These are phyloP conservation scores for Ia io DNA, from an alignment of 2,113 vertebrate species.

Conservation along the genomic window DNA sequence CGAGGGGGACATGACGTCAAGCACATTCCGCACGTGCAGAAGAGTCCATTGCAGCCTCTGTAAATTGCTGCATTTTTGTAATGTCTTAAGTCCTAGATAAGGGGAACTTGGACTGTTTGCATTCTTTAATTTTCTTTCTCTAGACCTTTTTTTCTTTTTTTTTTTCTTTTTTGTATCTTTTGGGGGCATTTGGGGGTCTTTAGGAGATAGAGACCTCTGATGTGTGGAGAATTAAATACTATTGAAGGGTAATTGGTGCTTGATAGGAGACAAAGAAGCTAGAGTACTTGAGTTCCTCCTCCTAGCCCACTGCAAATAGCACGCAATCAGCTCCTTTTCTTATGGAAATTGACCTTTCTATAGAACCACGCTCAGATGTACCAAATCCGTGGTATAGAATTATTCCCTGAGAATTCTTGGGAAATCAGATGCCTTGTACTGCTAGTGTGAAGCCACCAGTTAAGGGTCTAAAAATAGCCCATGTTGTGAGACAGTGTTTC, in stretches of 20 bases:
- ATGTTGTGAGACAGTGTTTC: neutral
- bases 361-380: neutral
- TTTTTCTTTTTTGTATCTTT: neutral
- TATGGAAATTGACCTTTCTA: slow-evolving; percentile 65
- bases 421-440: slow-evolving; percentile 12
- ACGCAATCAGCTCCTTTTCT: slow-evolving; percentile 63
- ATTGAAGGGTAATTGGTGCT: slow-evolving; percentile 66
- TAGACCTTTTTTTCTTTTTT: neutral
- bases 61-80: neutral
- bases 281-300: neutral
- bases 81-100: neutral
- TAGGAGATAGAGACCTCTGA: slow-evolving; percentile 12
- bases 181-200: neutral
- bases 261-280: slow-evolving; percentile 51
- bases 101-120: neutral
- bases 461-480: neutral
- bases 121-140: neutral
- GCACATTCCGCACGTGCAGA: neutral
- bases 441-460: neutral
- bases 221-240: slow-evolving; percentile 37
- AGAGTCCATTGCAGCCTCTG: neutral
- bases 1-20: neutral
- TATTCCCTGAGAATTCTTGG: slow-evolving; percentile 36
- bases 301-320: neutral
- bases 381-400: slow-evolving; percentile 57